Conservation (phyloP, 2,113 vertebrate species). For the Corythoichthys intestinalis region DNA sequence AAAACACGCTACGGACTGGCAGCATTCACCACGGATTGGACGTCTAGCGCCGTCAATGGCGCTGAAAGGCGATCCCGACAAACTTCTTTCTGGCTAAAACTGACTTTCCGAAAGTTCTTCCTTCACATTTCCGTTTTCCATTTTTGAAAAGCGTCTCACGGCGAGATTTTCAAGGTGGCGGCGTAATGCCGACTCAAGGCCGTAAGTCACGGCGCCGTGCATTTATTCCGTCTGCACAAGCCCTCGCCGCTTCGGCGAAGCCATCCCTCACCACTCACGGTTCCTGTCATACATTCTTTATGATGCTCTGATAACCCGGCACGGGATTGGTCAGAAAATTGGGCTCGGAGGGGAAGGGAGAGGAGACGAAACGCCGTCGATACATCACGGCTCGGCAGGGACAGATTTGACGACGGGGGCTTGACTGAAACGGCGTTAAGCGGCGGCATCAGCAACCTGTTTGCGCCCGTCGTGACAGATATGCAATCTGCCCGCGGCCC, state of each 20-base stretch:
- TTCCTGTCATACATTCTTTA: slow-evolving; percentile 69
- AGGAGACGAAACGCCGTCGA: slow-evolving; percentile 50
- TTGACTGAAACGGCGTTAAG: slow-evolving; percentile 60
- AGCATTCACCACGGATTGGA: no score
- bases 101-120: not conserved
- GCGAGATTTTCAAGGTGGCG: slow-evolving; percentile 34
- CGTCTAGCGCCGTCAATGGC: no score
- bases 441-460: slow-evolving; percentile 68
- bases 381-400: slow-evolving; percentile 61
- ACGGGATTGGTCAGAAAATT: slow-evolving; percentile 49
- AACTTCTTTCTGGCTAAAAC: not conserved
- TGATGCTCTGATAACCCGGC: slow-evolving; percentile 44
- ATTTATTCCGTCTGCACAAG: slow-evolving; percentile 47
- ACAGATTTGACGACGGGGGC: slow-evolving; percentile 60
- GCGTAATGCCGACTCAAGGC: slow-evolving; percentile 30
- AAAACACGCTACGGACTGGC: slow-evolving; percentile 10
- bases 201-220: slow-evolving; percentile 35
- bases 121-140: slow-evolving; percentile 2
- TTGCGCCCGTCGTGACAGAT: slow-evolving; percentile 61
- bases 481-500: slow-evolving; percentile 64
- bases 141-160: slow-evolving; percentile 26
- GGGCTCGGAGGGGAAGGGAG: slow-evolving; percentile 29
- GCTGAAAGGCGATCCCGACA: not conserved
- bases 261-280: slow-evolving; percentile 48
- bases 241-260: slow-evolving; percentile 31